phyloP scores from a whole-genome alignment of 1,140 invertebrate species.

The Eriocheir sinensis region DNA sequence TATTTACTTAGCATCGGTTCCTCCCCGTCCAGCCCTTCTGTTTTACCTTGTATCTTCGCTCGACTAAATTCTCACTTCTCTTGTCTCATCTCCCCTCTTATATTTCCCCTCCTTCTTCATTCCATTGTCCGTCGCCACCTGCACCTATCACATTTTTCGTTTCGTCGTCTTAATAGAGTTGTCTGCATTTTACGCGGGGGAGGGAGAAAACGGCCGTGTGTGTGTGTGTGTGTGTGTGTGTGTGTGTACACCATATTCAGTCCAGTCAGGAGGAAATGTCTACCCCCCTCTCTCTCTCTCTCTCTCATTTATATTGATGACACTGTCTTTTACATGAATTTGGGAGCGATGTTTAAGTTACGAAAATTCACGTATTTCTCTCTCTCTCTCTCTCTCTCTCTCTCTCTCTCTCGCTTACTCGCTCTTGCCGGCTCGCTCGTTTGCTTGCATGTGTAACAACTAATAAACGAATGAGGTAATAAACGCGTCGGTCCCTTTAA shows the following conservation, averaged over 20 bases:
- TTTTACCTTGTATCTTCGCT: not conserved
- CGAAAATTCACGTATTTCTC: too few species aligned
- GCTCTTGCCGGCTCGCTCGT: too few species aligned
- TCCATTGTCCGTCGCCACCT: not conserved
- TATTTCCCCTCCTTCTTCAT: not conserved
- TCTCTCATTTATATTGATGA: too few species aligned
- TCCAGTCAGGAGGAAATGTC: too few species aligned
- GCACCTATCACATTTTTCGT: not conserved
- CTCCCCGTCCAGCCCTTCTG: not conserved
- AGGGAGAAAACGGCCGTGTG: not conserved
- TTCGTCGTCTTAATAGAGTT: too few species aligned
- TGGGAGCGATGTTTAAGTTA: too few species aligned
- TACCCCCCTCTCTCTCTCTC: too few species aligned
- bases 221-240: slow-evolving; percentile 2
- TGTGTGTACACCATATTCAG: too few species aligned
- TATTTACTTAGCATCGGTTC: not conserved
- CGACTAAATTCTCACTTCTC: not conserved
- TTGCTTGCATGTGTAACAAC: too few species aligned
- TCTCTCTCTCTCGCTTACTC: not conserved
- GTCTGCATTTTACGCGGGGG: too few species aligned
- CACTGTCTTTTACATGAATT: too few species aligned
- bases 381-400: slow-evolving; percentile 19
- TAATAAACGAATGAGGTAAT: not conserved
- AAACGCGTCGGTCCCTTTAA: not conserved
- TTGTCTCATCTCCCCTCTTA: not conserved